Conservation (phyloP, 2,797 vertebrate genomes). For the Margarornis squamiger region DNA sequence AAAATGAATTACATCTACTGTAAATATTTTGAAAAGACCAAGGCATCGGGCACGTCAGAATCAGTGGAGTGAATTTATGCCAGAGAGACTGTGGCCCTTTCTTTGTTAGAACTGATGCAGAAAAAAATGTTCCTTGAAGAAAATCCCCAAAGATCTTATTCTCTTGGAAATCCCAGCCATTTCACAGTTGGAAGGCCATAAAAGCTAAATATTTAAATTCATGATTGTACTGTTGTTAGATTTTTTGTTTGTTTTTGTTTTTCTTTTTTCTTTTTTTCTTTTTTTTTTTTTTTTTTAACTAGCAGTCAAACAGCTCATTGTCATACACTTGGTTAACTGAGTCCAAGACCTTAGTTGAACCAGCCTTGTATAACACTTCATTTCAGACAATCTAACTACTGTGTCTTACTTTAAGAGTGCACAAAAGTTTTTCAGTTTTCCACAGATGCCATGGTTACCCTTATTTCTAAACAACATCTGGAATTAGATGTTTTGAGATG, state of each 20-base stretch:
- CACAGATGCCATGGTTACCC: conserved; percentile 64
- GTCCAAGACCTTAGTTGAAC: conserved; percentile 58
- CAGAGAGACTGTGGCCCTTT: background rate
- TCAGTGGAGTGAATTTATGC: background rate
- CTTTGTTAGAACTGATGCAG: background rate
- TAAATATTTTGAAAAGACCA: conserved; percentile 46
- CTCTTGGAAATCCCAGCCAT: background rate
- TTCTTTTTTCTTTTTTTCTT: background rate
- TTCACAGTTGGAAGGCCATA: background rate
- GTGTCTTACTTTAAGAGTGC: background rate
- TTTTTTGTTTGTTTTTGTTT: background rate
- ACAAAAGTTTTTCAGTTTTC: conserved; percentile 58
- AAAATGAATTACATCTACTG: conserved; percentile 2
- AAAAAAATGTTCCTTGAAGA: background rate
- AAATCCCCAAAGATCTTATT: background rate
- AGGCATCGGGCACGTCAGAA: background rate
- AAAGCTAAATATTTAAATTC: conserved; percentile 33
- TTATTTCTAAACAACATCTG: conserved; percentile 73
- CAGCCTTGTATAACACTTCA: conserved; percentile 48
- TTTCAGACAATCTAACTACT: conserved; percentile 63
- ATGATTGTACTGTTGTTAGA: background rate
- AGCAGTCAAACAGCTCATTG: conserved; percentile 45
- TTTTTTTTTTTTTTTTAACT: background rate
- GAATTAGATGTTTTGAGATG: conserved; percentile 39
- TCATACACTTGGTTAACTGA: background rate